These are phyloP conservation scores for Parotia lawesii DNA, from an alignment of 2,113 vertebrate species.

Conservation along the genomic window DNA sequence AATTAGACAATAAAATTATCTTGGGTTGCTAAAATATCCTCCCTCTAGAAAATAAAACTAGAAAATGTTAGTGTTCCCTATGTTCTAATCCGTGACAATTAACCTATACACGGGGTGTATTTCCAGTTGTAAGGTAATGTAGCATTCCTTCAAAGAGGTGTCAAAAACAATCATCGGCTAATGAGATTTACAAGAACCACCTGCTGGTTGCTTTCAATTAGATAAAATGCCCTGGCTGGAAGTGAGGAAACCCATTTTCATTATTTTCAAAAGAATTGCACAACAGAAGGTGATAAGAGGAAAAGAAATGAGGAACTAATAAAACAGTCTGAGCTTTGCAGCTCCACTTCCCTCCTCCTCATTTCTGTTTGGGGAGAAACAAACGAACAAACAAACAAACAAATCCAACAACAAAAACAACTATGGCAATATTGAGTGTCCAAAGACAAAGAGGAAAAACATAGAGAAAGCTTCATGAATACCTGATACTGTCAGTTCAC, in stretches of 20 bases:
- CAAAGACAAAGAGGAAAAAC: not conserved
- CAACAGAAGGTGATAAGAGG: not conserved
- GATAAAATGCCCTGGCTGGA: conserved; percentile 6
- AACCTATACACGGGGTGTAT: not conserved
- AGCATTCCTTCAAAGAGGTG: conserved; percentile 28
- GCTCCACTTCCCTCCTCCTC: not conserved
- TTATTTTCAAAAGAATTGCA: conserved; percentile 1
- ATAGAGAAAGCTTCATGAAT: not conserved
- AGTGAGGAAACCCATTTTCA: not conserved
- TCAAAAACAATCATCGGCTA: conserved; percentile 38
- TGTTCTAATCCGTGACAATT: not conserved
- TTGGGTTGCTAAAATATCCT: not conserved
- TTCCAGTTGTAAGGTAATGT: not conserved
- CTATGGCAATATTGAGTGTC: not conserved
- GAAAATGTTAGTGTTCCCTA: not conserved
- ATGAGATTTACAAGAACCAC: conserved; percentile 32
- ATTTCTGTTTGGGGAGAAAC: not conserved
- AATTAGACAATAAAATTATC: not conserved
- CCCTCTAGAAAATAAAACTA: not conserved
- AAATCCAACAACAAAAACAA: not conserved
- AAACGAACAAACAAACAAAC: not conserved
- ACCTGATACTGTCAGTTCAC: not conserved
- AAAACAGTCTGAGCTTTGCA: not conserved
- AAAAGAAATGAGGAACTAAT: not conserved
- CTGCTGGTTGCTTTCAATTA: conserved; percentile 50